Evolutionary conservation across 2,797 vertebrate genomes (phyloP), one percentile per base, ranked within the genome.

Genomic region (Erithacus rubecula): DNA sequence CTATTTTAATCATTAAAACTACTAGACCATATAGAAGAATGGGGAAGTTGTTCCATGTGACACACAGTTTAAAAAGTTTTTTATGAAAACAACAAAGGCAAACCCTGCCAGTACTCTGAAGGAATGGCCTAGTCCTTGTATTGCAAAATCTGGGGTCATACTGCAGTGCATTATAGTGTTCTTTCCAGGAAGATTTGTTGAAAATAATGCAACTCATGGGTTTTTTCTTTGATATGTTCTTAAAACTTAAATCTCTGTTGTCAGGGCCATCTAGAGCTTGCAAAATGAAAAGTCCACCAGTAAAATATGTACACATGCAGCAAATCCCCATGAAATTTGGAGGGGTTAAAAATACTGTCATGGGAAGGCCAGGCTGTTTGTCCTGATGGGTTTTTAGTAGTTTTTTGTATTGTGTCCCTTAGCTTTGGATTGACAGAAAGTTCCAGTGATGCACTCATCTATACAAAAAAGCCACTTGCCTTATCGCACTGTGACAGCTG

Each of bases 31-130:
- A 70, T 62, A 93, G 75, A 94, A 95, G 84, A 96, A 96, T 89
- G 94, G 90, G 90, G 94, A 96, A 95, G 94, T 96, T 94, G 78
- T 72, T 90, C 91, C 94, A 85, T 78, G 86, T 93, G 87, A 95
- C 86, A 83, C 21, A 72, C 34, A 53, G 43, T 92, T 84, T 2
- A 18, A 75, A 37, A 83, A 60, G 32, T 58, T 59, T 81, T 37
- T 87, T 37, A n/a, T 79, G n/a, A 70, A 87, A 94, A 47, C 36
- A 80, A 19, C 75, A 90, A 81, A 89, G 67, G 46, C 62, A 89
- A 89, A 37, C 58, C 15, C 12, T 47, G 59, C 44, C 52, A 32
- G 7, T 72, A 64, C 87, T 89, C 23, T 72, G 84, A 80, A 69
- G 72, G 53, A 87, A 34, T 41, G 8, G 36, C 36, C 5, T 26